These are phyloP conservation scores for Phoxinus phoxinus DNA, from an alignment of 2,113 vertebrate genomes.

Conservation along the genomic window DNA sequence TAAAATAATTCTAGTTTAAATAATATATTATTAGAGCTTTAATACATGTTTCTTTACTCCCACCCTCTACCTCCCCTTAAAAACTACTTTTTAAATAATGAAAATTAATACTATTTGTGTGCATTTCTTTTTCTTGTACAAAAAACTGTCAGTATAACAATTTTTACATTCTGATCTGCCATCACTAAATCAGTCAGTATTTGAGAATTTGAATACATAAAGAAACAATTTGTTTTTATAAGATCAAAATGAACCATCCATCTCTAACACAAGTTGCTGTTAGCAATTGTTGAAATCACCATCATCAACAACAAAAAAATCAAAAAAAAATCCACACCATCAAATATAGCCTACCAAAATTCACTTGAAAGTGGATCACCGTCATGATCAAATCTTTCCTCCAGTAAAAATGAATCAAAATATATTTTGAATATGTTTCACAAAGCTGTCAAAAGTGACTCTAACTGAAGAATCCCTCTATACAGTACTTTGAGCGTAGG, in stretches of 20 bases:
- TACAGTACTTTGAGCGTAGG: not conserved
- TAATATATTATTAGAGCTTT: too few species aligned
- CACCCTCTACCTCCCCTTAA: too few species aligned
- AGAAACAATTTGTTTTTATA: not conserved
- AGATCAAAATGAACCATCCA: not conserved
- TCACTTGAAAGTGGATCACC: not conserved
- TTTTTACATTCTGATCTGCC: not conserved
- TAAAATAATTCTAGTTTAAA: too few species aligned
- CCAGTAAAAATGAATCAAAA: not conserved
- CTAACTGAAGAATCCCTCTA: not conserved
- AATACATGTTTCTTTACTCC: too few species aligned
- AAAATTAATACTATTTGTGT: not conserved
- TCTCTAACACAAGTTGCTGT: not conserved
- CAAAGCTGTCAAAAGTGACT: not conserved
- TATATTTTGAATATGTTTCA: not conserved
- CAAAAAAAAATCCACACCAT: too few species aligned
- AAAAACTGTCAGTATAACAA: not conserved
- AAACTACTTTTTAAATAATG: not conserved
- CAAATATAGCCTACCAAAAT: not conserved
- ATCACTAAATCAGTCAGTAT: not conserved
- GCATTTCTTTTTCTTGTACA: not conserved
- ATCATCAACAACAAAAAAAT: too few species aligned
- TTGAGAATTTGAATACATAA: not conserved
- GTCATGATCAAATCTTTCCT: not conserved
- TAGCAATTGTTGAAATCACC: not conserved